These are phyloP conservation scores for Cephalopholis sonnerati DNA, from an alignment of 2,113 vertebrate genomes.

Conservation along the genomic window DNA sequence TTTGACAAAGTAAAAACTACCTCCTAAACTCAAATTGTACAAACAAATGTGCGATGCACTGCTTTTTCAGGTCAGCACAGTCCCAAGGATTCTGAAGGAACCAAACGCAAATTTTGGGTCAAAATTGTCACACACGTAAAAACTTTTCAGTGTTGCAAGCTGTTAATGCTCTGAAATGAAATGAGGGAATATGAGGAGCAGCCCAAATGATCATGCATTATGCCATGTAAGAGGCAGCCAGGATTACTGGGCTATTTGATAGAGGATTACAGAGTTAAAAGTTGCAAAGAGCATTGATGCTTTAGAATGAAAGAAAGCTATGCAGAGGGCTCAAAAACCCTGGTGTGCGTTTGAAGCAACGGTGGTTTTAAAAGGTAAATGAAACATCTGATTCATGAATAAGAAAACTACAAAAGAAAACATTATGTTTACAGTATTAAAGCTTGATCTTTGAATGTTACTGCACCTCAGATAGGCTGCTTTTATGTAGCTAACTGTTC, in stretches of 20 bases:
- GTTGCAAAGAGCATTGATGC: conserved; percentile 81
- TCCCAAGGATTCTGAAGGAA: conserved; percentile 23
- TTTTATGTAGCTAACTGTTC: background rate
- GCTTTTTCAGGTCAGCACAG: background rate
- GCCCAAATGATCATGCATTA: conserved; percentile 80
- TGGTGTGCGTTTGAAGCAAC: conserved; percentile 25
- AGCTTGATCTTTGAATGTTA: background rate
- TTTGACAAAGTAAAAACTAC: conserved; percentile 30
- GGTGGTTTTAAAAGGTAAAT: conserved; percentile 7
- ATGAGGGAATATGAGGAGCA: conserved; percentile 69
- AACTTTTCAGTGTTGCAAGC: conserved; percentile 42
- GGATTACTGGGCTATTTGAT: conserved; percentile 81
- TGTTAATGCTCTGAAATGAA: conserved; percentile 65
- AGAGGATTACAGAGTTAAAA: conserved; percentile 83
- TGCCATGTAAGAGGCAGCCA: conserved; percentile 76
- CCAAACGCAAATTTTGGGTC: conserved; percentile 14
- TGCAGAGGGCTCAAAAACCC: conserved; percentile 45
- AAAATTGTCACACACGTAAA: conserved; percentile 3
- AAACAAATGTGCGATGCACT: background rate
- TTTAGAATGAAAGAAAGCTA: conserved; percentile 68
- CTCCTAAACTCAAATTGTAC: conserved; percentile 20
- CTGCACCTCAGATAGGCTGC: background rate
- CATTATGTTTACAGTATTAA: background rate
- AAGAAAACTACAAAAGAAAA: background rate
- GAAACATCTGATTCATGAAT: background rate